These are phyloP conservation scores for Sisor rabdophorus DNA, from an alignment of 2,113 vertebrate genomes.

Conservation along the genomic window DNA sequence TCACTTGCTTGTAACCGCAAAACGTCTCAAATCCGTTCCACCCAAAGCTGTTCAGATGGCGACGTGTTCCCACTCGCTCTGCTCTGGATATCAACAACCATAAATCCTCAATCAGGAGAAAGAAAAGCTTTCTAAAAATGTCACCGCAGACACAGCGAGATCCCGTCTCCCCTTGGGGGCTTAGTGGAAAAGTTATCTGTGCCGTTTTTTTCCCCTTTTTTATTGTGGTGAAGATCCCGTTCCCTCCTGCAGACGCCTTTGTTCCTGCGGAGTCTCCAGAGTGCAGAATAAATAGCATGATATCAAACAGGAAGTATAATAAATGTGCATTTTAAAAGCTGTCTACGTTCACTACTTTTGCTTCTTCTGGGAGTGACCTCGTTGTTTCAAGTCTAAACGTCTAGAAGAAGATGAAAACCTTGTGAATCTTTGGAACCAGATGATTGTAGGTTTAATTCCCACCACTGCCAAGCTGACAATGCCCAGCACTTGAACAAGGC, in stretches of 20 bases:
- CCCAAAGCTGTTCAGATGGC: neutral
- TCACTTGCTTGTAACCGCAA: conserved; percentile 23
- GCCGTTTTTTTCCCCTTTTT: conserved; percentile 33
- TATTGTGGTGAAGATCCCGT: conserved; percentile 28
- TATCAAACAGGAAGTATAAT: conserved; percentile 35
- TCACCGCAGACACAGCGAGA: conserved; percentile 10
- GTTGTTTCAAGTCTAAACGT: conserved; percentile 34
- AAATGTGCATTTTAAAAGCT: conserved; percentile 40
- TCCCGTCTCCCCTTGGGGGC: conserved; percentile 15
- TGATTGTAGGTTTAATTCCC: no score
- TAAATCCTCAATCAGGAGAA: conserved; percentile 24
- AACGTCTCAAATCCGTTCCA: neutral
- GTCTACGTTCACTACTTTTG: neutral
- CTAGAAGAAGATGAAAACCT: conserved; percentile 22
- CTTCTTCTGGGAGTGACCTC: conserved; percentile 26
- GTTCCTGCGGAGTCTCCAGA: conserved; percentile 34
- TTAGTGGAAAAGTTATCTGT: conserved; percentile 41
- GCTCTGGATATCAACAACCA: conserved; percentile 3
- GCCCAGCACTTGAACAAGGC: no score
- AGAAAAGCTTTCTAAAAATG: conserved; percentile 42
- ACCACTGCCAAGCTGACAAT: no score
- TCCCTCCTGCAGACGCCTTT: conserved; percentile 33
- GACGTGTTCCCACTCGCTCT: neutral
- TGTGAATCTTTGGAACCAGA: no score
- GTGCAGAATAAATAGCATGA: conserved; percentile 39